These are phyloP conservation scores for Thunnus maccoyii DNA, from an alignment of 2,113 vertebrate genomes.

Conservation along the genomic window DNA sequence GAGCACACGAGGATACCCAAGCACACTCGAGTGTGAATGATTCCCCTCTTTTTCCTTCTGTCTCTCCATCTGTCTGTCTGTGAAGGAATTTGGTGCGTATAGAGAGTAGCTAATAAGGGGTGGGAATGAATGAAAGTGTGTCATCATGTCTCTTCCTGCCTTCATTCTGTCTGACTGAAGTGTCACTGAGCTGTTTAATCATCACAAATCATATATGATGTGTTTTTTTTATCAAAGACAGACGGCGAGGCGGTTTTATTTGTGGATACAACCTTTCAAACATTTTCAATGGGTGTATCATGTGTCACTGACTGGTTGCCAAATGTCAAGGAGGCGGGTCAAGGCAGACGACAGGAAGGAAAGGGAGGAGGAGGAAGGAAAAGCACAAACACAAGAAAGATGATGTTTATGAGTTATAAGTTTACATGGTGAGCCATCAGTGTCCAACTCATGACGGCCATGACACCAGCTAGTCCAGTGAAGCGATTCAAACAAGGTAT, in stretches of 20 bases:
- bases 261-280: neutral
- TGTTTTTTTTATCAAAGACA: neutral
- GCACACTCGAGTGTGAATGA: neutral
- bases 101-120: constrained; percentile 33
- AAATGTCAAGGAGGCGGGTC: neutral
- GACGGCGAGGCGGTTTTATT: neutral
- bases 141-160: neutral
- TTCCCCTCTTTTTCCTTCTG: neutral
- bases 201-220: constrained; percentile 37
- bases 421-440: too few species aligned
- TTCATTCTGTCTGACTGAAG: constrained; percentile 29
- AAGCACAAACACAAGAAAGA: too few species aligned
- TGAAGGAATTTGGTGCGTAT: constrained; percentile 8
- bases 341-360: too few species aligned
- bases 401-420: too few species aligned
- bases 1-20: neutral
- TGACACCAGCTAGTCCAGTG: too few species aligned
- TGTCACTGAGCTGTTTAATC: constrained; percentile 35
- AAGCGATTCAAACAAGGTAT: too few species aligned
- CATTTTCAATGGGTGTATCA: neutral
- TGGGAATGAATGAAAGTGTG: constrained; percentile 32
- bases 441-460: too few species aligned
- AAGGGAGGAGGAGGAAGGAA: too few species aligned
- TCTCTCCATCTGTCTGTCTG: neutral
- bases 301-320: neutral